These are phyloP conservation scores for Galbula dea DNA, from an alignment of 2,113 vertebrate species.

Conservation along the genomic window DNA sequence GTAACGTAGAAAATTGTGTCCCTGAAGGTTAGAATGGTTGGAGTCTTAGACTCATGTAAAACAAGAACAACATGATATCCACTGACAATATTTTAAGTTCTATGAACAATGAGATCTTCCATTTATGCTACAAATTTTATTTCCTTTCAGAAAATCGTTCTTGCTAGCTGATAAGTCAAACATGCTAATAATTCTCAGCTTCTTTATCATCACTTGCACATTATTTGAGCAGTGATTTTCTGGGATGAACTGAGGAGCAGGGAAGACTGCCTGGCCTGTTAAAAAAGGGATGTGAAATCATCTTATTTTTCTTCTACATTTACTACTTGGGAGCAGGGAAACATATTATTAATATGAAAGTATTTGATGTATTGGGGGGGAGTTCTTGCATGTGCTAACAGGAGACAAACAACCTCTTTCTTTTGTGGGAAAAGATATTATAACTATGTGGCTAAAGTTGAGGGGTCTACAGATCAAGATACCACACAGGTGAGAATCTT, in stretches of 20 bases:
- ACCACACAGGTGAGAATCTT: background rate
- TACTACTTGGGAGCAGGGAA: background rate
- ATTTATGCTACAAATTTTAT: background rate
- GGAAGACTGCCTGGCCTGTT: background rate
- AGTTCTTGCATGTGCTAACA: background rate
- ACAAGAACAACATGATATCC: background rate
- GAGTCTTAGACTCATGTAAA: background rate
- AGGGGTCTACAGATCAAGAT: background rate
- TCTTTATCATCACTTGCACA: background rate
- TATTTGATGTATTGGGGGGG: background rate
- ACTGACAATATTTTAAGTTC: background rate
- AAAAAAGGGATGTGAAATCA: background rate
- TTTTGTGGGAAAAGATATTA: background rate
- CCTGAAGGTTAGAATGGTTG: background rate
- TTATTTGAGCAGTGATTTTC: background rate
- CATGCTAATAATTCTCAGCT: background rate
- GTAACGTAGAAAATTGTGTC: background rate
- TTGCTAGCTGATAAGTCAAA: background rate
- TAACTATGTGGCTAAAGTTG: background rate
- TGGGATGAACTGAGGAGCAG: background rate
- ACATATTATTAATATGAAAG: background rate
- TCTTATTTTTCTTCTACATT: background rate
- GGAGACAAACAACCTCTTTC: background rate
- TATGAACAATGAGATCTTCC: background rate
- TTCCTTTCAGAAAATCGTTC: background rate